Conservation (phyloP, 2,888 invertebrate species). For the Watsonalla binaria region DNA sequence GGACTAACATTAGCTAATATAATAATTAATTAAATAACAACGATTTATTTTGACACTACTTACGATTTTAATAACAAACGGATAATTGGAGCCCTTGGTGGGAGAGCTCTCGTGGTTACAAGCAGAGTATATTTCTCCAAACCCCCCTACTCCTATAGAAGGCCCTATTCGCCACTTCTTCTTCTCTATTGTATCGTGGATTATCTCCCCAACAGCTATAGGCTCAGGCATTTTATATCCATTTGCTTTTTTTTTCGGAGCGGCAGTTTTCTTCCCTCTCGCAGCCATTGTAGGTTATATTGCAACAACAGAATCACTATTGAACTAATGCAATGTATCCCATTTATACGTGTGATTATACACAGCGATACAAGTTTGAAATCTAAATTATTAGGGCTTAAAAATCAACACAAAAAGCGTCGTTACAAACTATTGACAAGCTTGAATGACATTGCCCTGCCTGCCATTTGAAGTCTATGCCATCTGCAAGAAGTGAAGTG, state of each 20-base stretch:
- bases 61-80: constrained; percentile 89
- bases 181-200: constrained; percentile 85
- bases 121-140: constrained; percentile 95
- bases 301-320: not conserved
- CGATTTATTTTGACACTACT: constrained; percentile 42
- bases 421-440: constrained; percentile 6
- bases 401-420: constrained; percentile 17
- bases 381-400: not conserved
- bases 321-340: not conserved
- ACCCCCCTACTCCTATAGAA: constrained; percentile 94
- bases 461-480: too few relatives aligned
- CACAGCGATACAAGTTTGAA: not conserved
- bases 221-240: constrained; percentile 82
- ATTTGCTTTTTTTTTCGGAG: constrained; percentile 62
- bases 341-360: not conserved
- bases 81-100: constrained; percentile 75
- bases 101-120: constrained; percentile 77
- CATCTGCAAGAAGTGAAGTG: too few relatives aligned
- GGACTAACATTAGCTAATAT: too few relatives aligned
- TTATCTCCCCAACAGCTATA: constrained; percentile 85
- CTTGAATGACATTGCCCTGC: too few relatives aligned
- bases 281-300: constrained; percentile 40
- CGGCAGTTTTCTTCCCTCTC: constrained; percentile 55
- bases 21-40: too few relatives aligned
- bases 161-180: constrained; percentile 91